Evolutionary conservation across 2,888 invertebrate genomes (phyloP).

Genomic region (Gryllus longicercus): DNA sequence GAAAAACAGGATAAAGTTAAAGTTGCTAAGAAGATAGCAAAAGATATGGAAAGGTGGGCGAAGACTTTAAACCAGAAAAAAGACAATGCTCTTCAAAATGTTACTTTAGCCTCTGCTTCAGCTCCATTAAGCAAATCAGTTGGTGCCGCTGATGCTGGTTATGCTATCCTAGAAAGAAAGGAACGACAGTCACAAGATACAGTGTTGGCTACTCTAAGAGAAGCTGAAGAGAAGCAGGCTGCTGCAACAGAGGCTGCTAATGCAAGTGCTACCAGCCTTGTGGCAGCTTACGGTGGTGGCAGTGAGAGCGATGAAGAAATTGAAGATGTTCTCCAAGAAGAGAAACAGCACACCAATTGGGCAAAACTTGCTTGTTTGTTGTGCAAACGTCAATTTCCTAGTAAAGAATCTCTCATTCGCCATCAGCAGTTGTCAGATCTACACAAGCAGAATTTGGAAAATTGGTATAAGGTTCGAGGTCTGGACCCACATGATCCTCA

Average conservation of each 20-base stretch:
- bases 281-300: constrained; percentile 76
- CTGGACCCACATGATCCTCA: constrained; percentile 50
- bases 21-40: constrained; percentile 95
- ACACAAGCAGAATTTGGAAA: constrained; percentile 82
- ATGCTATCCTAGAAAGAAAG: constrained; percentile 83
- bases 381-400: constrained; percentile 92
- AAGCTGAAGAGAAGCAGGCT: constrained; percentile 32
- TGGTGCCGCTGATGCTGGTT: constrained; percentile 89
- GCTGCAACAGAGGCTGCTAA: neutral
- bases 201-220: neutral
- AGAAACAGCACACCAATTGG: constrained; percentile 67
- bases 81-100: constrained; percentile 55
- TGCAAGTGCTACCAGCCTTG: constrained; percentile 52
- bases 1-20: constrained; percentile 89
- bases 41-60: constrained; percentile 94
- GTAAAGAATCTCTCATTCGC: constrained; percentile 79
- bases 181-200: constrained; percentile 41
- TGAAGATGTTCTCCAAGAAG: constrained; percentile 58
- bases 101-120: constrained; percentile 46
- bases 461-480: constrained; percentile 50
- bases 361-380: constrained; percentile 86
- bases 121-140: constrained; percentile 51
- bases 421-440: constrained; percentile 92
- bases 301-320: constrained; percentile 67
- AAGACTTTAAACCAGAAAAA: constrained; percentile 96